Percentiles rank a stretch among this genome's conserved stretches.
These are phyloP conservation scores for Enteromius fasciolatus DNA, from an alignment of 2,797 vertebrate genomes.

Conservation along the genomic window DNA sequence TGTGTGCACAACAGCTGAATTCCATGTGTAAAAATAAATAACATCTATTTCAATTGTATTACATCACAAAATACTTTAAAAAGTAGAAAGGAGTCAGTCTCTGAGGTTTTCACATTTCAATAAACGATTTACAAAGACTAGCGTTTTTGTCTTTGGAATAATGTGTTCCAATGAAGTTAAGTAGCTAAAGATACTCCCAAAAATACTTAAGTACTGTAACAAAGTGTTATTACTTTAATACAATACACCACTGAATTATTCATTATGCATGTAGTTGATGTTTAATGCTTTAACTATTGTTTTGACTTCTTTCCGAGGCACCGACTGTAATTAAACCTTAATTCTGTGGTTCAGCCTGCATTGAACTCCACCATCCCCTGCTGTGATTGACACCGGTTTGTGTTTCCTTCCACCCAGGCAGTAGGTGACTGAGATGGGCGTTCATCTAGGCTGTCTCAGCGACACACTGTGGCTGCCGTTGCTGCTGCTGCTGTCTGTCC, in stretches of 20 bases:
- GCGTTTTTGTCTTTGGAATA: background rate
- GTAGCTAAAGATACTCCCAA: too few relatives aligned
- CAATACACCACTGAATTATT: background rate
- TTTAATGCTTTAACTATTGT: background rate
- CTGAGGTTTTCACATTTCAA: background rate
- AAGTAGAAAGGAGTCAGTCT: background rate
- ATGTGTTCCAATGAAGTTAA: background rate
- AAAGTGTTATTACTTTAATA: too few relatives aligned
- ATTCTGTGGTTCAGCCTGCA: background rate
- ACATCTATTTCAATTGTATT: background rate
- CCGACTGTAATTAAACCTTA: too few relatives aligned
- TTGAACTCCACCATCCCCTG: background rate
- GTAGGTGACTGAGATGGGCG: conserved; percentile 83
- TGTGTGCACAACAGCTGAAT: conserved; percentile 15
- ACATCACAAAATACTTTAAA: background rate
- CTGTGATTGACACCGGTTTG: background rate
- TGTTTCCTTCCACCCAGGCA: conserved; percentile 66
- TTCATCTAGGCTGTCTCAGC: conserved; percentile 76
- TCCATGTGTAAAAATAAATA: background rate
- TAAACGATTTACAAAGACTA: background rate
- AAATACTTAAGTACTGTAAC: too few relatives aligned
- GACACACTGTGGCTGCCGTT: conserved; percentile 73
- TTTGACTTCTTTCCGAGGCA: background rate
- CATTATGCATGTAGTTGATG: background rate
- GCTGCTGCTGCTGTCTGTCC: conserved; percentile 68